Evolutionary conservation across 1,140 invertebrate genomes (phyloP).

Genomic region (Dendroctonus valens): DNA sequence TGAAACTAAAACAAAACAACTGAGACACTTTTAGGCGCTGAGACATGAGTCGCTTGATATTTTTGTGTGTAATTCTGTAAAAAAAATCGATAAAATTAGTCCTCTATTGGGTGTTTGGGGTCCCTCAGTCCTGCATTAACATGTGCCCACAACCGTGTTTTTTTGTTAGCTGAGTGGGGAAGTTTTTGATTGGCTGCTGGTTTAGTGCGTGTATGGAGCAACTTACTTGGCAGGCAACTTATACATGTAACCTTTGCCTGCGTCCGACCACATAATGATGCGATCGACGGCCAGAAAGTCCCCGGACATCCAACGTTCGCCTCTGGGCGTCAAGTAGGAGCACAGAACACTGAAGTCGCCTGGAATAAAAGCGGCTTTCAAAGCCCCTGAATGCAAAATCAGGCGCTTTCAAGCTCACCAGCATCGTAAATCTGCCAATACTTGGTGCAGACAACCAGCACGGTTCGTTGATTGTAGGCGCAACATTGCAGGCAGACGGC

Average conservation of each 20-base stretch:
- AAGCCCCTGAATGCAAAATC: not conserved
- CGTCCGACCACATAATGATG: slow-evolving; percentile 90
- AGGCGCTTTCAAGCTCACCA: slow-evolving; percentile 47
- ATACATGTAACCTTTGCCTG: slow-evolving; percentile 92
- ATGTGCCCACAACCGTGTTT: slow-evolving; percentile 1
- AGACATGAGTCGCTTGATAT: too few species aligned
- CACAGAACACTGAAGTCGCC: slow-evolving; percentile 94
- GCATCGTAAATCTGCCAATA: slow-evolving; percentile 94
- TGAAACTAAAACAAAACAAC: slow-evolving; percentile 25
- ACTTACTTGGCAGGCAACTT: slow-evolving; percentile 92
- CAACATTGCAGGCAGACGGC: slow-evolving; percentile 93
- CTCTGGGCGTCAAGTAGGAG: slow-evolving; percentile 76
- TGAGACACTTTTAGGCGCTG: too few species aligned
- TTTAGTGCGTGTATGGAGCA: not conserved
- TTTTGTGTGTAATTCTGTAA: too few species aligned
- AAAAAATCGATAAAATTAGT: too few species aligned
- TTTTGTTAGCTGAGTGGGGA: slow-evolving; percentile 8
- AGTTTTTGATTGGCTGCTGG: too few species aligned
- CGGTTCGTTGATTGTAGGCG: slow-evolving; percentile 92
- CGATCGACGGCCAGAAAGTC: slow-evolving; percentile 89
- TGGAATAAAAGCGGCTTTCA: slow-evolving; percentile 50
- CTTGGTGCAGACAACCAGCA: slow-evolving; percentile 93
- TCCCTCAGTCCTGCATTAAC: too few species aligned
- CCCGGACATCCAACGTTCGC: slow-evolving; percentile 92
- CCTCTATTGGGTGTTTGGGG: too few species aligned